These are phyloP conservation scores for Helostoma temminkii DNA, from an alignment of 2,797 vertebrate genomes.

Conservation along the genomic window DNA sequence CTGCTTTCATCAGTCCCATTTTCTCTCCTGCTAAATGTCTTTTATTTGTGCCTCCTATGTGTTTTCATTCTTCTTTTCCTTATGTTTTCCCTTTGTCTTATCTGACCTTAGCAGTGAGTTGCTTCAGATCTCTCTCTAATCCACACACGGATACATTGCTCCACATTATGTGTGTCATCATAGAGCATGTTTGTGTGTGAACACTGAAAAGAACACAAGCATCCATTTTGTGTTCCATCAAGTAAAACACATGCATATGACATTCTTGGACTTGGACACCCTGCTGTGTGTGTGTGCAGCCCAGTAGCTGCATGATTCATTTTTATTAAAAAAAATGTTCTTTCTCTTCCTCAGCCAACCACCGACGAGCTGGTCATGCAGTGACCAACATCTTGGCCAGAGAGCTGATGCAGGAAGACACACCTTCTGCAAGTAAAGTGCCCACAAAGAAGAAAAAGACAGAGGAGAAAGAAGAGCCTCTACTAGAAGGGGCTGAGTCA, in stretches of 20 bases:
- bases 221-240: constrained; percentile 26
- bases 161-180: constrained; percentile 1
- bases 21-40: constrained; percentile 3
- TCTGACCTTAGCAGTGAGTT: constrained; percentile 47
- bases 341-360: constrained; percentile 83
- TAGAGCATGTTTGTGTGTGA: constrained; percentile 16
- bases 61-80: not conserved
- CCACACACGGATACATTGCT: constrained; percentile 15
- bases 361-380: constrained; percentile 89
- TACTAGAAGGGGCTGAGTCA: constrained; percentile 68
- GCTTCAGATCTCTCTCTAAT: constrained; percentile 50
- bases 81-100: constrained; percentile 22
- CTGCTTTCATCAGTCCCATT: constrained; percentile 17
- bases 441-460: constrained; percentile 50
- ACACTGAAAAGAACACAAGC: constrained; percentile 3
- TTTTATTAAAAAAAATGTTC: too few species aligned
- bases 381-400: constrained; percentile 91
- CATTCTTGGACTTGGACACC: not conserved
- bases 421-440: constrained; percentile 50
- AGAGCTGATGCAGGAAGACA: constrained; percentile 88
- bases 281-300: not conserved
- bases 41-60: too few species aligned
- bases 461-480: constrained; percentile 65
- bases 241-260: constrained; percentile 10
- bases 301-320: not conserved